phyloP scores from a whole-genome alignment of 2,113 vertebrate genomes.

The Charadrius vociferus region DNA sequence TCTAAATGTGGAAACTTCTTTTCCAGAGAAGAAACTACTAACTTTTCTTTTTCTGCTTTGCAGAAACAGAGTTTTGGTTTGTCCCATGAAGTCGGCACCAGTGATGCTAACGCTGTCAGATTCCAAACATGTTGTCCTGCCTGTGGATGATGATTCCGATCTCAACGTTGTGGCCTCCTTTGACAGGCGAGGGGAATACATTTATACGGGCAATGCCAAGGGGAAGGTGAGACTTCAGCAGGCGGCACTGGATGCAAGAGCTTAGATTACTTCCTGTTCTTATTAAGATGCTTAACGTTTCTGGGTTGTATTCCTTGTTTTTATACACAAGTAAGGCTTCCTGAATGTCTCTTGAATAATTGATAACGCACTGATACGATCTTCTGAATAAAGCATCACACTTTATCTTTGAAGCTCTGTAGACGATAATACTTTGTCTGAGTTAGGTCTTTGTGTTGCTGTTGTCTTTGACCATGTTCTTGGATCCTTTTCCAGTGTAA shows the following conservation, averaged over 20 bases:
- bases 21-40: neutral
- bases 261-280: neutral
- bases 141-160: slow-evolving; percentile 98
- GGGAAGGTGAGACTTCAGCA: slow-evolving; percentile 88
- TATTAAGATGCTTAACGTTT: neutral
- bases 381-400: neutral
- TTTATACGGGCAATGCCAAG: slow-evolving; percentile 97
- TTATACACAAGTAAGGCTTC: neutral
- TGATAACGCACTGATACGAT: rapidly evolving
- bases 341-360: neutral
- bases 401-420: neutral
- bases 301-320: neutral
- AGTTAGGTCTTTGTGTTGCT: neutral
- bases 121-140: slow-evolving; percentile 94
- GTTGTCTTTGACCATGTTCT: neutral
- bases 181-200: slow-evolving; percentile 94
- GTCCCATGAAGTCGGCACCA: slow-evolving; percentile 97
- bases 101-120: slow-evolving; percentile 94
- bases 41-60: neutral
- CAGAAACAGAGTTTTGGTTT: slow-evolving; percentile 96
- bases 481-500: neutral
- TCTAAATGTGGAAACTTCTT: neutral
- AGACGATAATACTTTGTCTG: neutral
- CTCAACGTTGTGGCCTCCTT: slow-evolving; percentile 98
- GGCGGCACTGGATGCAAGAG: neutral